Percentiles rank a stretch among this genome's conserved stretches.
phyloP scores from a whole-genome alignment of 92 coral and sea anemone genomes.

The Plumapathes pennacea region DNA sequence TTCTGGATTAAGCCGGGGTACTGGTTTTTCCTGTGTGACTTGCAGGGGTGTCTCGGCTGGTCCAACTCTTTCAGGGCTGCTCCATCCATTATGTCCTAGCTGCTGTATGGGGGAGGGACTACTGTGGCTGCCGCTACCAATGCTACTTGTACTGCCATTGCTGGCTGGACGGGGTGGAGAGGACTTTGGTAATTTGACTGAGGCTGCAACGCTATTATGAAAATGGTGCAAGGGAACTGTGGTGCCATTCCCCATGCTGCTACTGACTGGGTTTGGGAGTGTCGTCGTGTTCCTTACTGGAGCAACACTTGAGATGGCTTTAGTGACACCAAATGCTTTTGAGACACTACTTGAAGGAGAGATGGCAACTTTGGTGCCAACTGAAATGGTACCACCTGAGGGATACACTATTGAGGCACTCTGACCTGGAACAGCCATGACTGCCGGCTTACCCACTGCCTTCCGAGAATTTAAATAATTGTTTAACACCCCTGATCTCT shows the following conservation, averaged over 20 bases:
- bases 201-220: slow-evolving; percentile 25
- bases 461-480: too few relatives aligned
- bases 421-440: slow-evolving; percentile 12
- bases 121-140: too few relatives aligned
- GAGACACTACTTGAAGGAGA: slow-evolving; percentile 27
- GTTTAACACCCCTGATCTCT: too few relatives aligned
- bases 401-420: slow-evolving; percentile 40
- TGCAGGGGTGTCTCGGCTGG: too few relatives aligned
- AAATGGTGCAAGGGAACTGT: slow-evolving; percentile 57
- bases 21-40: too few relatives aligned
- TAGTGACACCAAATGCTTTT: slow-evolving; percentile 3
- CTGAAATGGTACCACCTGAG: slow-evolving; percentile 20
- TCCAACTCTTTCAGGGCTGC: slow-evolving; percentile 5
- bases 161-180: slow-evolving; percentile 71
- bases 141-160: slow-evolving; percentile 38
- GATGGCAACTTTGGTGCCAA: slow-evolving; percentile 25
- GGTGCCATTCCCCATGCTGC: slow-evolving; percentile 35
- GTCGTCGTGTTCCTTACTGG: slow-evolving; percentile 1
- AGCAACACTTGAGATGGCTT: background rate
- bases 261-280: slow-evolving; percentile 3
- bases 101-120: too few relatives aligned
- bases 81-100: slow-evolving; percentile 9
- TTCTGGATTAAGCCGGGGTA: too few relatives aligned
- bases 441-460: slow-evolving; percentile 34
- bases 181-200: too few relatives aligned